Evolutionary conservation across 2,888 invertebrate genomes (phyloP), one percentile per base, ranked within the genome.

Genomic region (Amblyjoppa proteus): DNA sequence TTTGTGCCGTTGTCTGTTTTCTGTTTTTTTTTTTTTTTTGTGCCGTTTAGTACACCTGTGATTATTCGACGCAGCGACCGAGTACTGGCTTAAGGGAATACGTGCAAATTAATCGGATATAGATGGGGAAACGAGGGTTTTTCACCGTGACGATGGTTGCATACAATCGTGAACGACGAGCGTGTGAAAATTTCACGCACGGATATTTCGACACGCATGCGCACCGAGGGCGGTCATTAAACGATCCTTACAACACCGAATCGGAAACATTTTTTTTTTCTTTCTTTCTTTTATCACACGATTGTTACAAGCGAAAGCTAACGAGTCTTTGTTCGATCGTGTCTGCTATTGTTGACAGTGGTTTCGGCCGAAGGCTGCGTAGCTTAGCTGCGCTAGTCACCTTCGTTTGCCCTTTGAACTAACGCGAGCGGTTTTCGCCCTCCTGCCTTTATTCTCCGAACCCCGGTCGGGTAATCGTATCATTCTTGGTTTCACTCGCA

Each of bases 141-240:
- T 25, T 58, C 28, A 58, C 58, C 58, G 58, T 58, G 58, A 58
- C 58, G 58, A 11, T 28, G 13, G 25, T 58, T 58, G 13, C 28
- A 13, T 28, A 28, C 28, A 58, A 13, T 58, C 11, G 20, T 11
- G 69, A 16, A 16, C 49, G 69, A 70, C 31, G 58, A 28, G 70
- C 70, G 70, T 70, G 70, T 34, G 70, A 51, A 51, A 16, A 31
- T 70, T 41, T 68, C 31, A 20, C 51, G 58, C 51, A 70, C 13
- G 25, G 51, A 51, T 34, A 51, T 70, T 51, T 16, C 31, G 31
- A 70, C 70, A n/a, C 51, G 31, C 51, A 28, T 9, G 31, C 7
- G 16, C 31, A 34, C 51, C 3, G 20, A 11, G 58, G 28, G 28
- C 11, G 31, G 9, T 20, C 70, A 20, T 53, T 51, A 53, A 51